Evolutionary conservation across 2,888 invertebrate genomes (phyloP).

Genomic region (Drosophila lutescens): DNA sequence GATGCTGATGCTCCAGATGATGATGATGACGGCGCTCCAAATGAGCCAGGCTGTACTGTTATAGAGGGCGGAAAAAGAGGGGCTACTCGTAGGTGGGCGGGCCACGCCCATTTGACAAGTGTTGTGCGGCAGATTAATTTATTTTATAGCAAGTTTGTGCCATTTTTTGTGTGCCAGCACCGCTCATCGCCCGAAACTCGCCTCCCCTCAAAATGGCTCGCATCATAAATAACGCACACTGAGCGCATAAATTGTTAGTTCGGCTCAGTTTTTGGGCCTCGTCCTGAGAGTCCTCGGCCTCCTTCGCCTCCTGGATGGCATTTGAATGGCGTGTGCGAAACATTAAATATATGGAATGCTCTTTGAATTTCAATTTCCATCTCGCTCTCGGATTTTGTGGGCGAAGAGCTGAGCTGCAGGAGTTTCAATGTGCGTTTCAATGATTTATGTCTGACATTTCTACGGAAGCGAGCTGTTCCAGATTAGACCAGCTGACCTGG

Average conservation of each 20-base stretch:
- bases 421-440: conserved; percentile 26
- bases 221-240: conserved; percentile 57
- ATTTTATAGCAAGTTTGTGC: conserved; percentile 59
- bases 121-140: conserved; percentile 65
- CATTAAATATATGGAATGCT: conserved; percentile 49
- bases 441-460: conserved; percentile 50
- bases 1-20: conserved; percentile 47
- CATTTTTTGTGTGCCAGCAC: conserved; percentile 34
- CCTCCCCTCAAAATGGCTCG: conserved; percentile 29
- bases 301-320: conserved; percentile 16
- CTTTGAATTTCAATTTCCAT: conserved; percentile 47
- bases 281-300: conserved; percentile 13
- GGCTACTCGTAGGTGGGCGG: neutral
- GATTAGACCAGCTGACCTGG: conserved; percentile 31
- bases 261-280: conserved; percentile 11
- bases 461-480: conserved; percentile 22
- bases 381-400: conserved; percentile 16
- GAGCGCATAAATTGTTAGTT: conserved; percentile 50
- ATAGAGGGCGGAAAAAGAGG: neutral
- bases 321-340: conserved; percentile 36
- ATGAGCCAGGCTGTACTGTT: conserved; percentile 30
- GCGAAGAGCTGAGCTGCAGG: conserved; percentile 7
- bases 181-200: conserved; percentile 25
- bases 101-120: conserved; percentile 47
- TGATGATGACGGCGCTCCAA: conserved; percentile 36